phyloP scores from a whole-genome alignment of 2,797 vertebrate genomes.

The Cirrhinus mrigala region DNA sequence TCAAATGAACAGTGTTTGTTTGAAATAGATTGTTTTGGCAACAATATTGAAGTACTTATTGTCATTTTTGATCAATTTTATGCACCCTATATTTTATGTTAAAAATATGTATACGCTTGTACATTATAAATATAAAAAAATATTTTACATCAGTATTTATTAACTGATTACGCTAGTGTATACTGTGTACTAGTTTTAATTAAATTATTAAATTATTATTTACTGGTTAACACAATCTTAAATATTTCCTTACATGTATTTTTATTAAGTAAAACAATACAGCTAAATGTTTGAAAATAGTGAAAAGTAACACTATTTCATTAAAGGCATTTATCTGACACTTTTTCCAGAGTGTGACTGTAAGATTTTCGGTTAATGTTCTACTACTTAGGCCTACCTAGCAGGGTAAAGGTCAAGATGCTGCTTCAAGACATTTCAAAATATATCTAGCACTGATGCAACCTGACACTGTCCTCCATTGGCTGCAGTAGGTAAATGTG shows the following conservation, averaged over 20 bases:
- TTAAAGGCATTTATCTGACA: not conserved
- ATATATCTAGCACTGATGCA: not conserved
- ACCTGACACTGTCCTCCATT: not conserved
- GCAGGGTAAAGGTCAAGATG: conserved; percentile 30
- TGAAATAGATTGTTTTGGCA: not conserved
- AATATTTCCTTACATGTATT: not conserved
- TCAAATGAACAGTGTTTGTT: not conserved
- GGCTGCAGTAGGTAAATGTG: not conserved
- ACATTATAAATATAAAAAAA: not conserved
- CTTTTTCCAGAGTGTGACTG: not conserved
- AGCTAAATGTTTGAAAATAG: not conserved
- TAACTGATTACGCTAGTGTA: not conserved
- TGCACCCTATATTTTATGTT: not conserved
- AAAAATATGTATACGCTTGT: not conserved
- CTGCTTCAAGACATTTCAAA: not conserved
- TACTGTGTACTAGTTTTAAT: not conserved
- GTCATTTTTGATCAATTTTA: not conserved
- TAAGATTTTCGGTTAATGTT: conserved; percentile 11
- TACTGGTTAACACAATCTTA: not conserved
- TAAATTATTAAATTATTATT: not conserved
- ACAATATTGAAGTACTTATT: not conserved
- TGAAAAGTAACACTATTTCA: too few relatives aligned
- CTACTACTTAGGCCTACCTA: not conserved
- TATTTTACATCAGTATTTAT: not conserved
- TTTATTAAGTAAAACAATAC: not conserved